A percentile compares a stretch with the other conserved stretches of the same genome.
phyloP scores from a whole-genome alignment of 2,113 vertebrate species.

The Rhinolophus sinicus region DNA sequence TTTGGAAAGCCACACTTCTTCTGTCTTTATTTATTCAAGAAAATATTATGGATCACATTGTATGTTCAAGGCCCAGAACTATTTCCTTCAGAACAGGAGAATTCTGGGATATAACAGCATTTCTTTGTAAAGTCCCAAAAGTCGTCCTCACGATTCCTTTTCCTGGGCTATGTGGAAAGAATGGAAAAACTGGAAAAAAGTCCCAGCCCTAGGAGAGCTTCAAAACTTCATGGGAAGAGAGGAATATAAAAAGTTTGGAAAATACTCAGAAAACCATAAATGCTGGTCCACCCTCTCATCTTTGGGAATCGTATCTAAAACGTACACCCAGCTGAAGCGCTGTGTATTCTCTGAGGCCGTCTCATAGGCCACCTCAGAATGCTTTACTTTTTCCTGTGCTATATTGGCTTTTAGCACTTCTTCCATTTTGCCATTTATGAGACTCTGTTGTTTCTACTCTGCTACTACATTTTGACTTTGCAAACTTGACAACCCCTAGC shows the following conservation, averaged over 20 bases:
- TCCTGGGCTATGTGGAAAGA: background rate
- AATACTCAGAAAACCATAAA: background rate
- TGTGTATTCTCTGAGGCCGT: accelerated
- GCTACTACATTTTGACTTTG: background rate
- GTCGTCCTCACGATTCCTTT: background rate
- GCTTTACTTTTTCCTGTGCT: accelerated
- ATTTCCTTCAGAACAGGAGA: background rate
- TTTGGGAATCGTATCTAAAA: accelerated
- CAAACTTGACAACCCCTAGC: background rate
- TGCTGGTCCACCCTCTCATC: accelerated
- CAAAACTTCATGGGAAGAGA: background rate
- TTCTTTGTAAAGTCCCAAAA: background rate
- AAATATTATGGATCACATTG: background rate
- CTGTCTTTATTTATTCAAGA: background rate
- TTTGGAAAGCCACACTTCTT: background rate
- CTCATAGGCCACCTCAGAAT: background rate
- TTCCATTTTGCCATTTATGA: background rate
- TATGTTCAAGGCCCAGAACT: background rate
- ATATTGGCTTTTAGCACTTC: accelerated
- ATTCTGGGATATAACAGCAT: background rate
- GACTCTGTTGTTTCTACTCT: background rate
- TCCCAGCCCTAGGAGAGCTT: background rate
- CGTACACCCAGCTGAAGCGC: background rate
- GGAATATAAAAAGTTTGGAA: background rate
- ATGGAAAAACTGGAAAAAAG: background rate